A percentile compares a stretch with the other conserved stretches of the same genome.
These are phyloP conservation scores for Oriolus oriolus DNA, from an alignment of 2,113 vertebrate species.

Conservation along the genomic window DNA sequence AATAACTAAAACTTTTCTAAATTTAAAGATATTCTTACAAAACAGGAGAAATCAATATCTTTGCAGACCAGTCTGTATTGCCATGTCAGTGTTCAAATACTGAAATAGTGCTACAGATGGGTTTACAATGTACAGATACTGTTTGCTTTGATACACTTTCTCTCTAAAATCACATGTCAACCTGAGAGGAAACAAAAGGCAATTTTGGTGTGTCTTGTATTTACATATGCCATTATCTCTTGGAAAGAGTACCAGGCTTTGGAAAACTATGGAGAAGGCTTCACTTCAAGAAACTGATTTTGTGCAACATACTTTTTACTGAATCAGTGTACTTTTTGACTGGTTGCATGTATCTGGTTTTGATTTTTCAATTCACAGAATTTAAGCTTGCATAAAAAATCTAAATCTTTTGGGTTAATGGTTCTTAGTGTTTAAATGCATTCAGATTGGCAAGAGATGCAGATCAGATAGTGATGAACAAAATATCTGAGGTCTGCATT, in stretches of 20 bases:
- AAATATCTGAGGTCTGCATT: constrained; percentile 53
- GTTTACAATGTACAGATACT: neutral
- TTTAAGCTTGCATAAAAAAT: constrained; percentile 57
- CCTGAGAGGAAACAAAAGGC: neutral
- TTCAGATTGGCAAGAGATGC: neutral
- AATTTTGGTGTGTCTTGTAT: neutral
- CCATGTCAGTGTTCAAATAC: neutral
- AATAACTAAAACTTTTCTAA: neutral
- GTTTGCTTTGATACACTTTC: neutral
- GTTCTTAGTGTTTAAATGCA: constrained; percentile 43
- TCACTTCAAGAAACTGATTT: neutral
- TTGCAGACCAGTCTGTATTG: neutral
- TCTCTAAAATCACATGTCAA: neutral
- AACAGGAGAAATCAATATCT: neutral
- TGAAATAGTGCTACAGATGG: neutral
- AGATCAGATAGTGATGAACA: neutral
- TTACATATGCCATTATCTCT: neutral
- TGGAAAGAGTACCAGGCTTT: neutral
- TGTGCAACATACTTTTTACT: constrained; percentile 29
- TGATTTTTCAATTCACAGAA: constrained; percentile 31
- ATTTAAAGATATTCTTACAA: neutral
- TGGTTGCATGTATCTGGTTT: neutral
- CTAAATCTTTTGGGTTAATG: constrained; percentile 32
- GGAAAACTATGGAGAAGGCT: neutral
- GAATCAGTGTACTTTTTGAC: constrained; percentile 17